Evolutionary conservation across 2,113 vertebrate genomes (phyloP).

Genomic region (Epinephelus lanceolatus): DNA sequence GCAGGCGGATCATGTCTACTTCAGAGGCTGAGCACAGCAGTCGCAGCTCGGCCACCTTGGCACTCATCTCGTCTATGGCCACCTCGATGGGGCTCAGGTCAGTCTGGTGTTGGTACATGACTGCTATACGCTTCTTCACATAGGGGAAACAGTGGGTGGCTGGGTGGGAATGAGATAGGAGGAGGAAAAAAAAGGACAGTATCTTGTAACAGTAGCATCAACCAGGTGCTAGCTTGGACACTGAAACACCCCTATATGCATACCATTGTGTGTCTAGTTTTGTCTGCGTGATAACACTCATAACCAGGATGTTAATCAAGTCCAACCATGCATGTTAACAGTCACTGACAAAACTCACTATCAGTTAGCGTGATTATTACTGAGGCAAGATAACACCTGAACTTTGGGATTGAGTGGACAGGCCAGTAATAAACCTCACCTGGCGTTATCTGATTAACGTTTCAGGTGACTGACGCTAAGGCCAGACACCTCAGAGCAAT

Average conservation of each 20-base stretch:
- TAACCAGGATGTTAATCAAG: not conserved
- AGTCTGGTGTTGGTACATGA: conserved; percentile 98
- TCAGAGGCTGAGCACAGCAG: conserved; percentile 91
- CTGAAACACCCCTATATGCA: not conserved
- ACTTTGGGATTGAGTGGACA: conserved; percentile 50
- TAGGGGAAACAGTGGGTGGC: conserved; percentile 98
- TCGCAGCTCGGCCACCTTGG: conserved; percentile 92
- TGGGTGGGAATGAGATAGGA: conserved; percentile 56
- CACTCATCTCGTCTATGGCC: conserved; percentile 98
- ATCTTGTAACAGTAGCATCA: not conserved
- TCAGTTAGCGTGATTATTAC: conserved; percentile 40
- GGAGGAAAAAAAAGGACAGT: not conserved
- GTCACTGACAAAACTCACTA: not conserved
- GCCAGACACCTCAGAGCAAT: not conserved
- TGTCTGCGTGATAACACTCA: not conserved
- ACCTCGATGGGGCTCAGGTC: conserved; percentile 98
- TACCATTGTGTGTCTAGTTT: not conserved
- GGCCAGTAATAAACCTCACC: conserved; percentile 37
- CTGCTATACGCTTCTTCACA: conserved; percentile 95
- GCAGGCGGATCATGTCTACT: conserved; percentile 99
- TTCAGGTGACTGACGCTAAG: not conserved
- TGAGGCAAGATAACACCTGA: conserved; percentile 52
- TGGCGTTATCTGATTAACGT: conserved; percentile 6
- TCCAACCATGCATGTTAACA: not conserved
- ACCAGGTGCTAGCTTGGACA: not conserved